Conservation (phyloP, 1,140 invertebrate species). For the Ceratitis capitata region DNA sequence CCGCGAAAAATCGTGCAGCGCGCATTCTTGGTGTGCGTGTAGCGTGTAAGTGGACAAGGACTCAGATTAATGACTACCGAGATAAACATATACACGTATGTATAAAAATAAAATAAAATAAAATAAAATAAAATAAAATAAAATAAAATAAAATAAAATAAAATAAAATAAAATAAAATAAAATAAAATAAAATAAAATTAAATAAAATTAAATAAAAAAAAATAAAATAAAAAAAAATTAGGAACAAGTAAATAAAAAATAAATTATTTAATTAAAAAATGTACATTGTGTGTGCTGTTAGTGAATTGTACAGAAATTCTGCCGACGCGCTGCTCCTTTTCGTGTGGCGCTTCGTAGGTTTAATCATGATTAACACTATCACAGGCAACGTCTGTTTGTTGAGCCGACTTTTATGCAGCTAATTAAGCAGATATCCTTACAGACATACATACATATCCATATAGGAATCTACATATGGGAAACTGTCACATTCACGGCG, state of each 20-base stretch:
- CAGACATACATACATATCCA: not conserved
- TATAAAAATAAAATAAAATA: too few relatives aligned
- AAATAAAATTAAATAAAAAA: too few relatives aligned
- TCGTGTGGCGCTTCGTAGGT: not conserved
- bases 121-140: too few relatives aligned
- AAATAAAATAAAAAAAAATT: not conserved
- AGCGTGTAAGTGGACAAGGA: not conserved
- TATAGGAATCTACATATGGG: not conserved
- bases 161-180: too few relatives aligned
- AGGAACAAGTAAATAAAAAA: not conserved
- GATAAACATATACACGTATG: too few relatives aligned
- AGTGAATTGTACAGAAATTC: not conserved
- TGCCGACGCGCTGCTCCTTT: not conserved
- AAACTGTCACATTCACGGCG: not conserved
- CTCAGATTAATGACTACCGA: too few relatives aligned
- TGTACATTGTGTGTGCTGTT: too few relatives aligned
- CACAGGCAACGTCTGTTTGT: not conserved
- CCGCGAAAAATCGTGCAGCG: not conserved
- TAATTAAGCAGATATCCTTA: constrained; percentile 25
- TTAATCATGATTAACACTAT: not conserved
- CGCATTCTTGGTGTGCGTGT: not conserved
- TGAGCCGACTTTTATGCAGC: not conserved
- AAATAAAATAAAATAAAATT: too few relatives aligned
- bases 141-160: too few relatives aligned
- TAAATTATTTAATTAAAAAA: too few relatives aligned